A percentile compares a stretch with the other conserved stretches of the same genome.
These are phyloP conservation scores for Phyllopteryx taeniolatus DNA, from an alignment of 2,113 vertebrate genomes.

Conservation along the genomic window DNA sequence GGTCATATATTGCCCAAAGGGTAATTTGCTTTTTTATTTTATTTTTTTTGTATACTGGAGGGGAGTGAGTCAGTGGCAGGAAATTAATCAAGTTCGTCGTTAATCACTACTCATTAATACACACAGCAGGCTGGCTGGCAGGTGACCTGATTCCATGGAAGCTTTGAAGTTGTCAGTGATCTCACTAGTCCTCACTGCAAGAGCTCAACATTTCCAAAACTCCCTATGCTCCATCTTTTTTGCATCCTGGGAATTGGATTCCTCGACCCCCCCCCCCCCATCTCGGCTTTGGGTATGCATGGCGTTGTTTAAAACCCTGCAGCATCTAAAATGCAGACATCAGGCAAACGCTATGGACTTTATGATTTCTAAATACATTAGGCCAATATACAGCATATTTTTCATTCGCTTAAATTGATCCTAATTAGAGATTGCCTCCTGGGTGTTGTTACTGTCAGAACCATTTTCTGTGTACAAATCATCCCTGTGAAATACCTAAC, in stretches of 20 bases:
- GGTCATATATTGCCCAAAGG: constrained; percentile 8
- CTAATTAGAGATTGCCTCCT: constrained; percentile 24
- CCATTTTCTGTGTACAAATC: constrained; percentile 27
- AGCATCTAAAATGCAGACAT: constrained; percentile 62
- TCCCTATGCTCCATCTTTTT: constrained; percentile 37
- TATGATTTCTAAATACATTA: constrained; percentile 32
- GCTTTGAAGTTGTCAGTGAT: constrained; percentile 69
- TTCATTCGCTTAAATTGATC: constrained; percentile 5
- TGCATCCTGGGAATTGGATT: constrained; percentile 51
- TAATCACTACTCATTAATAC: constrained; percentile 58
- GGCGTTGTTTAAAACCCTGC: constrained; percentile 43
- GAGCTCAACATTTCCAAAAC: constrained; percentile 58
- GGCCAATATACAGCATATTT: constrained; percentile 9
- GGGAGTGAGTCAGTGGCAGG: constrained; percentile 20
- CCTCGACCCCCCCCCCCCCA: not conserved
- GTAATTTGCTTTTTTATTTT: constrained; percentile 23
- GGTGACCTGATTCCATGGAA: constrained; percentile 64
- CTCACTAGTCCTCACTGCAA: constrained; percentile 62
- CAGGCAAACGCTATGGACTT: constrained; percentile 38
- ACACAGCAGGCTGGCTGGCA: constrained; percentile 36
- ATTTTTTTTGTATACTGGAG: constrained; percentile 3
- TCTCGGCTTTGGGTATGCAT: constrained; percentile 41
- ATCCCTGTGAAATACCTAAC: constrained; percentile 10
- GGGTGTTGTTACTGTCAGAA: constrained; percentile 23
- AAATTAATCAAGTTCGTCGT: constrained; percentile 43